phyloP scores from a whole-genome alignment of 2,888 invertebrate species.

The Anoplius nigerrimus region DNA sequence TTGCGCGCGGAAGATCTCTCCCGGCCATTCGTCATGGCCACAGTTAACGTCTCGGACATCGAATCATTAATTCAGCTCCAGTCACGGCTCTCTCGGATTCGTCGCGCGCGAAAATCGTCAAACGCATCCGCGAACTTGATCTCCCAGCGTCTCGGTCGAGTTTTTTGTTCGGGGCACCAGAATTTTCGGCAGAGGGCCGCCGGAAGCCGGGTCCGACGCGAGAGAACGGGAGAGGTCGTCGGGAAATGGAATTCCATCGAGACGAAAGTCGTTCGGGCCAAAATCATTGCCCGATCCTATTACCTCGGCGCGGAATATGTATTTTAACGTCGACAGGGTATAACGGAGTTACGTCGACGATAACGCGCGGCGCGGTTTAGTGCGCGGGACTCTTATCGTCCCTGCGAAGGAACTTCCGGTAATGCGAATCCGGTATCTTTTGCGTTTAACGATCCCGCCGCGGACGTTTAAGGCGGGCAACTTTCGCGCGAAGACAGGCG shows the following conservation, averaged over 20 bases:
- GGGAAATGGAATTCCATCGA: no score
- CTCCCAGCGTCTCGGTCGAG: background rate
- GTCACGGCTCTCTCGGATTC: background rate
- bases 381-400: conserved; percentile 5
- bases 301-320: no score
- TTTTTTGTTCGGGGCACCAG: background rate
- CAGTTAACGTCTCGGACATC: conserved; percentile 30
- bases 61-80: conserved; percentile 34
- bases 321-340: no score
- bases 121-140: background rate
- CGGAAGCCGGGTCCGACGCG: no score
- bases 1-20: conserved; percentile 9
- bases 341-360: no score
- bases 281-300: no score
- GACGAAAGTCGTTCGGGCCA: no score
- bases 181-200: background rate
- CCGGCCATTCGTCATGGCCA: conserved; percentile 33
- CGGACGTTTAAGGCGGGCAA: no score
- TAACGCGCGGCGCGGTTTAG: no score
- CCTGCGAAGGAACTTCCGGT: conserved; percentile 20
- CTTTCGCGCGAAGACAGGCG: no score
- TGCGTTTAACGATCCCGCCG: no score
- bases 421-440: background rate
- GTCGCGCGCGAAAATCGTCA: conserved; percentile 8
- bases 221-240: no score